Evolutionary conservation across 2,797 vertebrate genomes (phyloP).

Genomic region (Pteronotus mesoamericanus): DNA sequence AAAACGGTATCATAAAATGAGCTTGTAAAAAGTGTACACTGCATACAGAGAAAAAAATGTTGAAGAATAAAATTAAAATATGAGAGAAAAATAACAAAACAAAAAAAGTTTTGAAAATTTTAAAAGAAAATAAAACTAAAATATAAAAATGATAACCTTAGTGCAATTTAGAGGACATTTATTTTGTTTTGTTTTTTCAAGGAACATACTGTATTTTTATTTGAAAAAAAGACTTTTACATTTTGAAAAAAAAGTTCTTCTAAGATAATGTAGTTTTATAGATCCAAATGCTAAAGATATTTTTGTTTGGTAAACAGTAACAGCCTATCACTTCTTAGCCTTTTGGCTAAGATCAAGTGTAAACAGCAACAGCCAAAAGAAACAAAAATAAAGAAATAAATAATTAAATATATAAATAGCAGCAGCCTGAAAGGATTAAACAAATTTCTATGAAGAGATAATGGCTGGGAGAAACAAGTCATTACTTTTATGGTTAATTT

Average conservation of each 20-base stretch:
- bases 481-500: not conserved
- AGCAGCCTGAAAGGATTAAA: not conserved
- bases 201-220: not conserved
- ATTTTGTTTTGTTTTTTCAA: not conserved
- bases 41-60: not conserved
- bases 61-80: slow-evolving; percentile 12
- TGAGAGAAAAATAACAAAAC: not conserved
- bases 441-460: not conserved
- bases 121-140: not conserved
- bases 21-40: not conserved
- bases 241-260: not conserved
- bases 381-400: not conserved
- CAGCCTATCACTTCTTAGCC: not conserved
- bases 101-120: too few relatives aligned
- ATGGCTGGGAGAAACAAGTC: not conserved
- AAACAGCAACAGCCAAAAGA: not conserved
- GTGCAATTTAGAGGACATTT: not conserved
- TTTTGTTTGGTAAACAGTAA: not conserved
- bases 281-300: not conserved
- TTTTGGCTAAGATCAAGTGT: too few relatives aligned
- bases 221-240: not conserved
- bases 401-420: not conserved
- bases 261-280: slow-evolving; percentile 6
- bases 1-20: not conserved
- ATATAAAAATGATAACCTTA: not conserved